Evolutionary conservation across 2,888 invertebrate species (phyloP), one percentile per base, ranked within the genome.

Genomic region (Rhamphomyia laevipes): DNA sequence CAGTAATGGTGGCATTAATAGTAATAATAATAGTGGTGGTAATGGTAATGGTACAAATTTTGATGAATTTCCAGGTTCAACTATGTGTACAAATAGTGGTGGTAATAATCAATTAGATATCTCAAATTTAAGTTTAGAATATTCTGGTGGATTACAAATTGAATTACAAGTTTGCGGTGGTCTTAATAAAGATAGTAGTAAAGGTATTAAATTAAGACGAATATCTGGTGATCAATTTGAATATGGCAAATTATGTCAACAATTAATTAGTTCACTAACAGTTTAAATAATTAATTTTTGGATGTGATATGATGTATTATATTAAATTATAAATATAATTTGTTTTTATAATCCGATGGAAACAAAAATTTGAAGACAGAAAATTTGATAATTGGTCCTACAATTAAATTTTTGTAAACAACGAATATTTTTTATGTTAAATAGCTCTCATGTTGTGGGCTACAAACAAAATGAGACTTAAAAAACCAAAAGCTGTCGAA

Each of bases 201-300:
- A 87, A 58, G 88, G 88, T 9, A 75, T 91, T 59, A 89, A 90
- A 59, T 80, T 92, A 80, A 73, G 90, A 48, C 73, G 90, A 62
- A 87, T 92, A 59, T 89, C 89, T 0, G 91, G 91, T 6, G 91
- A 92, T 68, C 87, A 87, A 68, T 74, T 84, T 58, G 87, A 89
- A 63, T 91, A 90, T 63, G 87, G 86, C 54, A 86, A 88, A 67
- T 75, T 91, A 38, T 91, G 91, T 68, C 86, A 89, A 64, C 88
- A 90, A 70, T 71, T 92, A 59, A 87, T 91, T 51, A 86, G 86
- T 45, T 88, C 87, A 64, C 81, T 91, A 74, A 85, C 85, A 50
- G 86, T 85, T 64, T 86, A 70, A 13, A 35, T 4, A 57, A 35
- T 7, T n/a, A 35, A 27, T n/a, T n/a, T n/a, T n/a, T n/a, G n/a